Conservation (phyloP, 2,888 invertebrate genomes). For the Apocheima hispidaria region DNA sequence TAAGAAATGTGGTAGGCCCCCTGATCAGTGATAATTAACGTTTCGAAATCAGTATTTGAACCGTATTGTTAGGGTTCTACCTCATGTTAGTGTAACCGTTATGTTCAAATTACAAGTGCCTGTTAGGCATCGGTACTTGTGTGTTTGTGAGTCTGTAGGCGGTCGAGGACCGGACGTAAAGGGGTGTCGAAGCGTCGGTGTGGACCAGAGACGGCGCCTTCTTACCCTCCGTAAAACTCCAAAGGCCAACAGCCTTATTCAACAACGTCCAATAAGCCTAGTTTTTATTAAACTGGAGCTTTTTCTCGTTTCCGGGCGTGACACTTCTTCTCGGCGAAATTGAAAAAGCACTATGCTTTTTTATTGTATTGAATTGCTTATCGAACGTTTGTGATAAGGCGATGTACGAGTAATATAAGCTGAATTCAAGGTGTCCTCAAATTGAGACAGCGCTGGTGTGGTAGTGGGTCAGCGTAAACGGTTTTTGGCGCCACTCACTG, state of each 20-base stretch:
- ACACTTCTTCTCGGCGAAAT: not conserved
- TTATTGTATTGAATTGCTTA: not conserved
- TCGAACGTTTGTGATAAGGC: not conserved
- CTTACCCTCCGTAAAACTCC: not conserved
- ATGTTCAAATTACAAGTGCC: constrained; percentile 48
- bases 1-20: not conserved
- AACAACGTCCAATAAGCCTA: not conserved
- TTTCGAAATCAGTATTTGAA: constrained; percentile 53
- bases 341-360: no score
- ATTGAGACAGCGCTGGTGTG: no score
- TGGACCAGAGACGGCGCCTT: constrained; percentile 18
- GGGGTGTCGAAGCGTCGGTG: constrained; percentile 29
- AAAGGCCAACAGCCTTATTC: not conserved
- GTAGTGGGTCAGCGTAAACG: no score
- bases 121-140: constrained; percentile 40
- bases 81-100: constrained; percentile 55
- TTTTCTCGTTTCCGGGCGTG: not conserved
- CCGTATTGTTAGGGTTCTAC: constrained; percentile 56
- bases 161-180: constrained; percentile 30
- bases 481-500: no score
- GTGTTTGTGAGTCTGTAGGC: constrained; percentile 35
- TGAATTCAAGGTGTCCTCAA: no score
- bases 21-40: constrained; percentile 26
- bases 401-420: no score
- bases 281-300: not conserved